Percentiles rank a stretch among this genome's conserved stretches.
Evolutionary conservation across 2,797 vertebrate genomes (phyloP).

Genomic region (Artibeus jamaicensis): DNA sequence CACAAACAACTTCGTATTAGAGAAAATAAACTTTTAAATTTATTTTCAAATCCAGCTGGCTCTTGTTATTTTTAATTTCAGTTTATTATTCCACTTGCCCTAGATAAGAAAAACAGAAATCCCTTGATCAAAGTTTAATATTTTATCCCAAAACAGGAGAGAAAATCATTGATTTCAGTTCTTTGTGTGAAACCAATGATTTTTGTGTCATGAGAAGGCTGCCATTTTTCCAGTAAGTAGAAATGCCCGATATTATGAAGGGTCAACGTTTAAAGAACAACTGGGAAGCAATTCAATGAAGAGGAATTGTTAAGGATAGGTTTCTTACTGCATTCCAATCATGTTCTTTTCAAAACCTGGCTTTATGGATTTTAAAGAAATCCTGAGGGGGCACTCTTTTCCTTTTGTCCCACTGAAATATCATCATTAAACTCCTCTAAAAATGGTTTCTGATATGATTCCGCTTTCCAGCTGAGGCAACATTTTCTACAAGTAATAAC

Average conservation of each 20-base stretch:
- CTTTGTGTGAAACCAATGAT: conserved; percentile 34
- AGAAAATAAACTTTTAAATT: neutral
- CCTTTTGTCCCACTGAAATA: conserved; percentile 75
- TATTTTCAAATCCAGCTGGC: neutral
- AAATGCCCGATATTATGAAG: conserved; percentile 44
- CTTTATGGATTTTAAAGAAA: conserved; percentile 75
- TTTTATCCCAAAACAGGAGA: neutral
- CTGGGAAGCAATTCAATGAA: conserved; percentile 65
- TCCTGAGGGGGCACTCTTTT: conserved; percentile 71
- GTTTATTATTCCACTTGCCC: neutral
- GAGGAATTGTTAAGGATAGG: conserved; percentile 66
- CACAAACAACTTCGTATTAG: neutral
- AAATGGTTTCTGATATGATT: conserved; percentile 75
- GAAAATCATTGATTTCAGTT: conserved; percentile 37
- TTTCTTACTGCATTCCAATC: conserved; percentile 71
- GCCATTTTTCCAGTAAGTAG: conserved; percentile 52
- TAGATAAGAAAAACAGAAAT: conserved; percentile 1
- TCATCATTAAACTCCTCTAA: conserved; percentile 75
- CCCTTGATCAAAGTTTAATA: neutral
- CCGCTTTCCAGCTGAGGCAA: conserved; percentile 72
- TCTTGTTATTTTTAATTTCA: neutral
- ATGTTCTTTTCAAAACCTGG: conserved; percentile 69
- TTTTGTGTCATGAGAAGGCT: conserved; percentile 24
- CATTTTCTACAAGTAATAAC: conserved; percentile 75
- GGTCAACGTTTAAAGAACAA: conserved; percentile 63